Base-by-base conservation (phyloP, 2,888 invertebrate genomes). In the Philopedon plagiatum region DNA sequence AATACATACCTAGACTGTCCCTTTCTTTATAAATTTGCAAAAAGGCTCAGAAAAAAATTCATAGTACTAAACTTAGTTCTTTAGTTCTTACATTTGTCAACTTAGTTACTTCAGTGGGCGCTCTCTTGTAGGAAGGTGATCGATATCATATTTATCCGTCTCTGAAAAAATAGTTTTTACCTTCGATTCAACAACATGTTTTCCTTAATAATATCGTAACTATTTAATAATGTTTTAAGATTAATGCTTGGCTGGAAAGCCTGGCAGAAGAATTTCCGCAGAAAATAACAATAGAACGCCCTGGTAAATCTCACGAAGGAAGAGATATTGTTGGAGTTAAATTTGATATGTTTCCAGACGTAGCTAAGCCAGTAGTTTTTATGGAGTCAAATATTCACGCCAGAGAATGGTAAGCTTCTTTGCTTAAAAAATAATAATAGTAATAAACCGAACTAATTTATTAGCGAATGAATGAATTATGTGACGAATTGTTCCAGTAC, bases 241-340 rank as follows among this genome's bases (percentile, higher is more conserved):
- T 76, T 2, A 73, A 76, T 29, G 44, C 21, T 9, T 92, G 91
- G 90, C 80, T 92, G 57, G 87, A 88, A 71, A 76, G 78, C 1
- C 81, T 90, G 5, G 85, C 86, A 9, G 79, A 76, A 0, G 75
- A 83, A 1, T 86, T 89, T 80, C 87, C 90, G 5, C 77, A 86
- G 5, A 79, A 86, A 5, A 88, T 90, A 0, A 86, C 83, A 0
- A 81, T 87, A 0, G 82, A 90, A 3, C 86, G 81, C 4, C 88
- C 89, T 21, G 93, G 92, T 0, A 80, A 82, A 49, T 88, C 91
- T 0, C 87, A 86, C 62, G 90, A 92, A 84, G 88, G 89, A 0
- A 87, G 91, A 51, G 81, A 85, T 0, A 89, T 92, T 37, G 87
- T 87, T 63, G 91, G 91, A 29, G 86, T 89, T 0, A 87, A 86